Conservation (phyloP, 2,797 vertebrate species). For the Falco peregrinus region DNA sequence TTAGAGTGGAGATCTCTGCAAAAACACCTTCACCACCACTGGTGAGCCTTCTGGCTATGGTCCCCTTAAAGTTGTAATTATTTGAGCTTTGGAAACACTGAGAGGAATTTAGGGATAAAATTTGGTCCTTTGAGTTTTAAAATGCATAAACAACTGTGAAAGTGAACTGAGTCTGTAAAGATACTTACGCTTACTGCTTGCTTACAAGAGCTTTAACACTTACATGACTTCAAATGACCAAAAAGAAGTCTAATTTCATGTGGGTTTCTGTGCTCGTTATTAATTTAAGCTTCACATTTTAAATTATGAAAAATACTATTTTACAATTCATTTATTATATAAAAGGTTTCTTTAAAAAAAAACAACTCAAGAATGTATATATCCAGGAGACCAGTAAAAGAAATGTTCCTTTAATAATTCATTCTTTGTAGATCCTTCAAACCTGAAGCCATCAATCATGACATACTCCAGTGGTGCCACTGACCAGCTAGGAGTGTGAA, state of each 20-base stretch:
- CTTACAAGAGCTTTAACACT: background rate
- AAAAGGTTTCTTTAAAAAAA: background rate
- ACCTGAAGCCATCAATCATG: background rate
- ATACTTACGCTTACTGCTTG: background rate
- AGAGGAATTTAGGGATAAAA: background rate
- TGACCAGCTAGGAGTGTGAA: background rate
- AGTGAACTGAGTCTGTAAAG: accelerated
- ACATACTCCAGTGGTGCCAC: background rate
- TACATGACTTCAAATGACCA: background rate
- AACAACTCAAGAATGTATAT: background rate
- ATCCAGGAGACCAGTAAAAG: background rate
- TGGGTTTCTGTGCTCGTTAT: background rate
- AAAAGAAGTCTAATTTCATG: background rate
- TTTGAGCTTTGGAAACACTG: background rate
- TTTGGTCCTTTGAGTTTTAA: background rate
- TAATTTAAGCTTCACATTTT: background rate
- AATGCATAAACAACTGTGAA: background rate
- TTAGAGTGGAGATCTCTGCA: background rate
- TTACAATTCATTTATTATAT: background rate
- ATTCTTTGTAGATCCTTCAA: background rate
- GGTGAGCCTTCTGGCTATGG: accelerated
- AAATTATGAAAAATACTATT: background rate
- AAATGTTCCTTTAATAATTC: background rate
- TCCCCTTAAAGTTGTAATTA: background rate
- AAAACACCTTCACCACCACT: background rate